Evolutionary conservation across 1,140 invertebrate genomes (phyloP).

Genomic region (Bombus turneri): DNA sequence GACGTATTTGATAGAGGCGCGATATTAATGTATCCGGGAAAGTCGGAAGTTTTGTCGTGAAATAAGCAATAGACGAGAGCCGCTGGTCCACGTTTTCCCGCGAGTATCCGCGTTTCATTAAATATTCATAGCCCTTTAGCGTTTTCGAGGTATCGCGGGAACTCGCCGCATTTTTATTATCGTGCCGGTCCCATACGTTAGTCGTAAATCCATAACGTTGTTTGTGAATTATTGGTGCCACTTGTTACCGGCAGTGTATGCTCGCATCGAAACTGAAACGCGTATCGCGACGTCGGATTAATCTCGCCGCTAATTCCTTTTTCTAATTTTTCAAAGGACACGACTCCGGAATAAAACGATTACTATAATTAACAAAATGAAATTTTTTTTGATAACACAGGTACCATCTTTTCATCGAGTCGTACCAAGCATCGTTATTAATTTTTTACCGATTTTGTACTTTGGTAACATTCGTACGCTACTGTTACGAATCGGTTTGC

Average conservation of each 20-base stretch:
- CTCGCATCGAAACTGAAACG: neutral
- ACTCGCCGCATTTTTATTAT: neutral
- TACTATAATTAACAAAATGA: no score
- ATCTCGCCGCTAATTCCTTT: neutral
- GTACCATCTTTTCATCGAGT: no score
- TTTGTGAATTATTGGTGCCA: conserved; percentile 14
- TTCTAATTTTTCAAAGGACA: neutral
- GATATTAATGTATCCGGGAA: conserved; percentile 41
- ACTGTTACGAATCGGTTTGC: no score
- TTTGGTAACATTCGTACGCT: no score
- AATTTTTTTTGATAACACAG: no score
- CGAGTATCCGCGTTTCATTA: conserved; percentile 56
- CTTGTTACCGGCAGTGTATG: neutral
- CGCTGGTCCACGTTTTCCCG: neutral
- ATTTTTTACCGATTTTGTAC: no score
- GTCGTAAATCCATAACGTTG: neutral
- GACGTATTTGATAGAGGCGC: conserved; percentile 13
- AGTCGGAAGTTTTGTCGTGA: conserved; percentile 36
- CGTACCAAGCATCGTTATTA: no score
- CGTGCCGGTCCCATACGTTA: neutral
- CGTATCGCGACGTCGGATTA: neutral
- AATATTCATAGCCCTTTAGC: conserved; percentile 61
- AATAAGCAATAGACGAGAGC: conserved; percentile 52
- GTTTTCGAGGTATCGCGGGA: conserved; percentile 43
- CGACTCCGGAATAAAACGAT: no score